phyloP scores from a whole-genome alignment of 1,140 invertebrate genomes.

The Venustaconcha ellipsiformis region DNA sequence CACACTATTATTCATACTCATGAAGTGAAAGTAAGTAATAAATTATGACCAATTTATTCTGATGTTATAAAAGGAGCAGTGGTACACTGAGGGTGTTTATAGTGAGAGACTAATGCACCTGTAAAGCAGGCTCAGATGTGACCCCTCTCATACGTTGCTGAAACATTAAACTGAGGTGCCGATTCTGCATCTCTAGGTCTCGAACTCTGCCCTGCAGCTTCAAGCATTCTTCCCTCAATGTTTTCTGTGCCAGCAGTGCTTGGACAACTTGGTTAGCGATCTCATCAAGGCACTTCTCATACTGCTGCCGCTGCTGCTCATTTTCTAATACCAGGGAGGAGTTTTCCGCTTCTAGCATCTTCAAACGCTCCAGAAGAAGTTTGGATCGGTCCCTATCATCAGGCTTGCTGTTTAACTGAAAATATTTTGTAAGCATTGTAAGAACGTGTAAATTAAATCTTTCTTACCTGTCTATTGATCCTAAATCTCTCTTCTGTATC shows the following conservation, averaged over 20 bases:
- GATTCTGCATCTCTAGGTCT: constrained; percentile 69
- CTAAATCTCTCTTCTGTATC: too few species aligned
- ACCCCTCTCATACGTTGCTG: constrained; percentile 43
- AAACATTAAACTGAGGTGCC: constrained; percentile 62
- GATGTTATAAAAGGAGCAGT: too few species aligned
- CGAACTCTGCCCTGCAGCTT: constrained; percentile 67
- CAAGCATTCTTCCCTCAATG: constrained; percentile 68
- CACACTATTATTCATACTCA: too few species aligned
- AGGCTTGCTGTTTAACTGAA: constrained; percentile 46
- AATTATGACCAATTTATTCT: too few species aligned
- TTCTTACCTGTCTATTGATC: too few species aligned
- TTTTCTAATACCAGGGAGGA: constrained; percentile 74
- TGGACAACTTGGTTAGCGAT: constrained; percentile 77
- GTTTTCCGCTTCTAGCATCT: constrained; percentile 77
- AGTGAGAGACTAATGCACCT: constrained; percentile 2
- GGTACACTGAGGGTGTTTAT: background rate
- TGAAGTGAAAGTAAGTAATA: too few species aligned
- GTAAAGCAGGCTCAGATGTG: constrained; percentile 1
- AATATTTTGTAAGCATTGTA: background rate
- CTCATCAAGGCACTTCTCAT: constrained; percentile 82
- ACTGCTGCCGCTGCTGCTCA: constrained; percentile 77
- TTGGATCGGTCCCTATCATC: constrained; percentile 60
- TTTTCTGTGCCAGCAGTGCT: constrained; percentile 50
- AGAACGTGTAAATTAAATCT: too few species aligned
- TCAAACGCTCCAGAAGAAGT: constrained; percentile 74